These are phyloP conservation scores for Acronicta alni DNA, from an alignment of 2,888 invertebrate species.

Conservation along the genomic window DNA sequence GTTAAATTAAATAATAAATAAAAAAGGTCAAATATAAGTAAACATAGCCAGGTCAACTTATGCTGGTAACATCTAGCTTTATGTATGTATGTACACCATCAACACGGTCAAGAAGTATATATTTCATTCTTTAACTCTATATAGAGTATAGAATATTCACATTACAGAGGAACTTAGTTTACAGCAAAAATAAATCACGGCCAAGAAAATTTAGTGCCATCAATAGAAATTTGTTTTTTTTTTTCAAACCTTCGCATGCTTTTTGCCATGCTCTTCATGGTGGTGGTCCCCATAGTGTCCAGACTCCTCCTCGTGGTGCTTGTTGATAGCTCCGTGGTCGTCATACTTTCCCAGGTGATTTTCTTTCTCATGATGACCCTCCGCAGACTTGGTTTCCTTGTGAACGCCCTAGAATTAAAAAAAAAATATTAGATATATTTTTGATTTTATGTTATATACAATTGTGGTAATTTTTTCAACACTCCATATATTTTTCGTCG, in stretches of 20 bases:
- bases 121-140: no score
- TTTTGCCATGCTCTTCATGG: constrained; percentile 92
- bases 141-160: no score
- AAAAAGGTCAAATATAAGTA: no score
- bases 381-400: constrained; percentile 90
- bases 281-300: constrained; percentile 91
- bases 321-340: constrained; percentile 90
- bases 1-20: no score
- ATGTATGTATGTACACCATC: no score
- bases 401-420: constrained; percentile 82
- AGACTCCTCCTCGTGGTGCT: constrained; percentile 90
- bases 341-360: constrained; percentile 90
- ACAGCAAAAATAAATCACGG: not conserved
- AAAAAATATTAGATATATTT: constrained; percentile 1
- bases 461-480: no score
- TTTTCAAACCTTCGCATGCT: constrained; percentile 83
- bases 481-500: no score
- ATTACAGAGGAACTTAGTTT: no score
- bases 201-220: not conserved
- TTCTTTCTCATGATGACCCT: constrained; percentile 92
- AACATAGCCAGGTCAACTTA: no score
- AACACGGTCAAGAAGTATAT: no score
- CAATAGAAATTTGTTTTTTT: not conserved
- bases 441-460: no score
- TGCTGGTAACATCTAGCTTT: no score